Base-by-base conservation (phyloP, 2,888 invertebrate genomes). In the Brachycybe producta region DNA sequence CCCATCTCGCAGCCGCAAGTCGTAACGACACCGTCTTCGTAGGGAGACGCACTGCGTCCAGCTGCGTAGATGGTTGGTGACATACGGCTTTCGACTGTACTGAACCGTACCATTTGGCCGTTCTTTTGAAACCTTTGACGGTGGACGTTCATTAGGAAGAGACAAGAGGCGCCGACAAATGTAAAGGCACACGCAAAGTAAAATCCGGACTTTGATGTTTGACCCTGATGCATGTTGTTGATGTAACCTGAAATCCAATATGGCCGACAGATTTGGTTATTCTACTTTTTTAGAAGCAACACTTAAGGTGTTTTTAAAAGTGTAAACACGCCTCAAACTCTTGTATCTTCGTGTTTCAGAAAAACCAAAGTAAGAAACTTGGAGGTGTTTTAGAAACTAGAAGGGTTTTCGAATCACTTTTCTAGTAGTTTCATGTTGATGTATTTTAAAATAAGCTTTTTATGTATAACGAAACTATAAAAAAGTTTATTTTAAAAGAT, bases 131-230 rank as follows among this genome's bases (percentile, higher is more conserved):
- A 48, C 47, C 51, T 36, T 36, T 48, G 46, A 38, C 55, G 46
- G 48, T 54, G 38, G 54, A 84, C 70, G 67, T 85, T 84, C 57
- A 85, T 84, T 62, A 85, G 77, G 70, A 85, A 85, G 54, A 85
- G 74, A 8, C 82, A 76, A 57, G 82, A 70, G 54, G 82, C 81
- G 17, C 84, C 84, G 44, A 82, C 74, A 52, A 84, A 72, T 17
- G 81, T 80, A 65, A 82, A 82, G 5, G 81, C 78, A 2, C 83
- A 82, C 62, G 84, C 83, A 70, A 85, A 82, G 70, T 84, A 85
- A 68, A 84, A 86, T 11, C 85, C 85, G 15, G 80, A 77, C 61
- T 83, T 80, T 57, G 79, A 79, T 2, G 83, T 83, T 61, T 78
- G 81, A 3, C 77, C 77, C 43, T 78, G 77, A n/a, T n/a, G n/a